Percentiles rank a stretch among this genome's conserved stretches.
These are phyloP conservation scores for Phenganax marumi DNA, from an alignment of 92 coral and sea anemone genomes.

Conservation along the genomic window DNA sequence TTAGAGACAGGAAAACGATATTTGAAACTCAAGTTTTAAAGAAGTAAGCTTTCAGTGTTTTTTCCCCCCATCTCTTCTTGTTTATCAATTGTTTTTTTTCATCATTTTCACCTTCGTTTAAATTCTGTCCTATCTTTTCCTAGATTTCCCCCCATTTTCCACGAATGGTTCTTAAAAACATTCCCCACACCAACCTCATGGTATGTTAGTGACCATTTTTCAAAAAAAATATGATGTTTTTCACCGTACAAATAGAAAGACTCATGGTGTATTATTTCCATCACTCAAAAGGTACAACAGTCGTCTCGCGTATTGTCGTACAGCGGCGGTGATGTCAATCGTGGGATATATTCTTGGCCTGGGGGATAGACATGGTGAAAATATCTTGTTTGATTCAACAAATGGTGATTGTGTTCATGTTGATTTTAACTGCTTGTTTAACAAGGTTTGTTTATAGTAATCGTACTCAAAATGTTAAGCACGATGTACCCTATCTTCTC, in stretches of 20 bases:
- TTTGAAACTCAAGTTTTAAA: constrained; percentile 79
- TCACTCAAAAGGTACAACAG: constrained; percentile 74
- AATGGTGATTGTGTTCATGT: constrained; percentile 96
- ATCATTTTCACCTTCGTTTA: neutral
- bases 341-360: constrained; percentile 96
- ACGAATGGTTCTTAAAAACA: constrained; percentile 88
- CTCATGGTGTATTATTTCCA: neutral
- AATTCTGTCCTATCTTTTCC: neutral
- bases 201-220: constrained; percentile 45
- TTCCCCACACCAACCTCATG: constrained; percentile 97
- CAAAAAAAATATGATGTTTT: neutral
- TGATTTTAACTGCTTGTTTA: constrained; percentile 91
- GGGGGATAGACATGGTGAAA: constrained; percentile 98
- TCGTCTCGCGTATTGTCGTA: constrained; percentile 93
- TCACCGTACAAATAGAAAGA: neutral
- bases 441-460: constrained; percentile 62
- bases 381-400: constrained; percentile 87
- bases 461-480: neutral
- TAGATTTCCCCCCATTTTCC: constrained; percentile 91
- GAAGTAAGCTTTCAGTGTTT: constrained; percentile 51
- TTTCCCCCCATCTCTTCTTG: neutral
- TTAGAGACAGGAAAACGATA: constrained; percentile 71
- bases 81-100: neutral
- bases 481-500: no score
- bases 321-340: constrained; percentile 98